Conservation (phyloP, 2,113 vertebrate genomes). For the Serilophus lunatus region DNA sequence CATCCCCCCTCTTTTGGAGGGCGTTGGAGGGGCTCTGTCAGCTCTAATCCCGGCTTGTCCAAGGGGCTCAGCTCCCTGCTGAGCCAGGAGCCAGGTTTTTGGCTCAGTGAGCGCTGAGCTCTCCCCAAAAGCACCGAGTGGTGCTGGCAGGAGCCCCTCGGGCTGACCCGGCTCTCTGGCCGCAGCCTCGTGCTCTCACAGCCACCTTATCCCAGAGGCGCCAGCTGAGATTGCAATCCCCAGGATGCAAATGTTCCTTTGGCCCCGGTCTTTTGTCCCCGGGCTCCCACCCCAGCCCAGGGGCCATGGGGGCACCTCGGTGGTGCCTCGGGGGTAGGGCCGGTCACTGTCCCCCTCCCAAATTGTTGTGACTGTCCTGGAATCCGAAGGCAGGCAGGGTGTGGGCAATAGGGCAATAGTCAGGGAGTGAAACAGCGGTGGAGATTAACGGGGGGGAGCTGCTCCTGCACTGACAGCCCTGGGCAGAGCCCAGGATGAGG, state of each 20-base stretch:
- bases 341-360: neutral
- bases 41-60: neutral
- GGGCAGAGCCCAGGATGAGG: neutral
- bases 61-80: neutral
- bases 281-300: neutral
- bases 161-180: neutral
- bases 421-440: accelerated
- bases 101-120: neutral
- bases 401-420: neutral
- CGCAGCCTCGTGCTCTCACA: neutral
- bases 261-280: accelerated
- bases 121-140: accelerated
- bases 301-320: neutral
- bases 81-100: neutral
- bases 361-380: neutral
- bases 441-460: neutral
- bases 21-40: neutral
- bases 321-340: neutral
- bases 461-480: accelerated
- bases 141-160: neutral
- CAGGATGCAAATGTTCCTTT: neutral
- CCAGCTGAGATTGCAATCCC: neutral
- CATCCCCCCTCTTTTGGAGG: neutral
- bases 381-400: accelerated
- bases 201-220: accelerated